Percentiles rank a stretch among this genome's conserved stretches.
Evolutionary conservation across 2,797 vertebrate species (phyloP).

Genomic region (Tympanoctomys barrerae): DNA sequence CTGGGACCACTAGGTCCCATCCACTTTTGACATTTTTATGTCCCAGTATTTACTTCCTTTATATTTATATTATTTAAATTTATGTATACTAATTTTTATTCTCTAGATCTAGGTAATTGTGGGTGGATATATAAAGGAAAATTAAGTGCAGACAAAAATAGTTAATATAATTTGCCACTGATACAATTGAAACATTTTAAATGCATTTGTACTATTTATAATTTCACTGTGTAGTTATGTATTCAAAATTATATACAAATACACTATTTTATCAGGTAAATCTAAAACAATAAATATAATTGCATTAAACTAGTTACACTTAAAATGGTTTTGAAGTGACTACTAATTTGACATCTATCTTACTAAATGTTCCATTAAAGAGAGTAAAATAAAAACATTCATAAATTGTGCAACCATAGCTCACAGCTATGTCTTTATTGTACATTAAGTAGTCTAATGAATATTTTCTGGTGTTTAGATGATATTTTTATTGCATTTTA

Average conservation of each 20-base stretch:
- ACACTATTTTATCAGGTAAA: neutral
- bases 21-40: neutral
- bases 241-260: neutral
- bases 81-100: neutral
- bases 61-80: neutral
- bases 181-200: neutral
- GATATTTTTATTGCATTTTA: constrained; percentile 39
- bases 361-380: constrained; percentile 31
- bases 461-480: constrained; percentile 51
- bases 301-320: constrained; percentile 25
- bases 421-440: constrained; percentile 44
- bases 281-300: constrained; percentile 32
- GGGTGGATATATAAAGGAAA: neutral
- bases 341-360: constrained; percentile 44
- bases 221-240: neutral
- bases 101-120: neutral
- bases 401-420: constrained; percentile 5
- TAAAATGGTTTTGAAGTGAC: neutral
- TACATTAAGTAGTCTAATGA: constrained; percentile 23
- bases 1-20: no score
- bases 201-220: neutral
- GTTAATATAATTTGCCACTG: neutral
- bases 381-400: constrained; percentile 54
- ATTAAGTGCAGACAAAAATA: neutral
- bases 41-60: neutral